Evolutionary conservation across 2,113 vertebrate species (phyloP).

Genomic region (Desmodus rotundus): DNA sequence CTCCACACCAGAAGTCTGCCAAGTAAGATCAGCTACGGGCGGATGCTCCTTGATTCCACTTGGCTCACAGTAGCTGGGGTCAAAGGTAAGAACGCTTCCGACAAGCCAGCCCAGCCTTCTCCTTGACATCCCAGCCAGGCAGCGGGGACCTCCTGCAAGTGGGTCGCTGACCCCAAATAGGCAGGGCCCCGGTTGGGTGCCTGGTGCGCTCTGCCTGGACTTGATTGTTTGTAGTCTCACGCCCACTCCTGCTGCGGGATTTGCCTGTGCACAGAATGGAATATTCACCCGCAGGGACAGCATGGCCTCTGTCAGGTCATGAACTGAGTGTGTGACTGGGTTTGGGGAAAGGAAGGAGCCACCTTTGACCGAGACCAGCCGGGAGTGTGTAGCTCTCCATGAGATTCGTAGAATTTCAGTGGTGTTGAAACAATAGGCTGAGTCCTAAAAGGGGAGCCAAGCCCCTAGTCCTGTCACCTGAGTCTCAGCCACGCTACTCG

Average conservation of each 20-base stretch:
- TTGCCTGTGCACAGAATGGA: background rate
- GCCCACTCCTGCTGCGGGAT: rapidly evolving
- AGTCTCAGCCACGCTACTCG: rapidly evolving
- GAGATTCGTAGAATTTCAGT: background rate
- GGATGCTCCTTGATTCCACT: background rate
- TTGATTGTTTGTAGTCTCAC: background rate
- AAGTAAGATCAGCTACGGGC: background rate
- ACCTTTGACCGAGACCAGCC: rapidly evolving
- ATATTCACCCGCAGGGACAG: background rate
- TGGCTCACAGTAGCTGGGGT: background rate
- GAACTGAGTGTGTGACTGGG: background rate
- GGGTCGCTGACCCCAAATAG: background rate
- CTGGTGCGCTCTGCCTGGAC: background rate
- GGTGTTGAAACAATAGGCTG: no score
- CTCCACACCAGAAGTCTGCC: background rate
- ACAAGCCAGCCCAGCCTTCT: background rate
- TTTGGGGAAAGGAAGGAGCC: background rate
- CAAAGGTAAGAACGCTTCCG: background rate
- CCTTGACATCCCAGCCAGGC: background rate
- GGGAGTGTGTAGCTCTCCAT: background rate
- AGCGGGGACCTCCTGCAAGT: background rate
- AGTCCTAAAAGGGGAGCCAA: background rate
- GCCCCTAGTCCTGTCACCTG: background rate
- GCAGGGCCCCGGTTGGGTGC: background rate
- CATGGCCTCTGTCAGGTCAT: background rate